phyloP scores from a whole-genome alignment of 2,113 vertebrate genomes.

The Aegithalos caudatus region DNA sequence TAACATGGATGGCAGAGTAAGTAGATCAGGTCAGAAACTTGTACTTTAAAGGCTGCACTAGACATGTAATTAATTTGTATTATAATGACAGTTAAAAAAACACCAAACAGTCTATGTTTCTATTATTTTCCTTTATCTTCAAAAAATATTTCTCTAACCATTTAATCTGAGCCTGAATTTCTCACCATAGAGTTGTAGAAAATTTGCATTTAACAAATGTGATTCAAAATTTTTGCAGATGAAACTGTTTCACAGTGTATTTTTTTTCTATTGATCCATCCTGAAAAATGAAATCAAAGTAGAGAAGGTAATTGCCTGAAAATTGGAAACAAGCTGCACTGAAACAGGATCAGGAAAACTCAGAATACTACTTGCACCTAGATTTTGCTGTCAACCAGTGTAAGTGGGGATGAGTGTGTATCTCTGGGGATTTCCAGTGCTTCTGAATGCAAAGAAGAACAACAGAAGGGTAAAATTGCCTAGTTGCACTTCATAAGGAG shows the following conservation, averaged over 20 bases:
- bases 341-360: not conserved
- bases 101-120: not conserved
- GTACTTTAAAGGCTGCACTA: not conserved
- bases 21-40: not conserved
- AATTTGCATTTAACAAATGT: not conserved
- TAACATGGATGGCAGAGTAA: slow-evolving; percentile 16
- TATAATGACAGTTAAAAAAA: not conserved
- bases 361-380: not conserved
- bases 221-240: not conserved
- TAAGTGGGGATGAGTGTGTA: not conserved
- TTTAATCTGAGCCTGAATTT: not conserved
- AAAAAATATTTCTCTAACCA: not conserved
- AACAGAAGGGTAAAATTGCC: not conserved
- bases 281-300: not conserved
- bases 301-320: not conserved
- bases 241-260: not conserved
- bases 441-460: not conserved
- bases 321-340: not conserved
- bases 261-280: not conserved
- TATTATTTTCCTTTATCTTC: not conserved
- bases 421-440: not conserved
- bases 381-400: not conserved
- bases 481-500: not conserved
- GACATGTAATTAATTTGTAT: not conserved
- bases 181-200: not conserved